These are phyloP conservation scores for Bellardia bayeri DNA, from an alignment of 2,888 invertebrate species.

Conservation along the genomic window DNA sequence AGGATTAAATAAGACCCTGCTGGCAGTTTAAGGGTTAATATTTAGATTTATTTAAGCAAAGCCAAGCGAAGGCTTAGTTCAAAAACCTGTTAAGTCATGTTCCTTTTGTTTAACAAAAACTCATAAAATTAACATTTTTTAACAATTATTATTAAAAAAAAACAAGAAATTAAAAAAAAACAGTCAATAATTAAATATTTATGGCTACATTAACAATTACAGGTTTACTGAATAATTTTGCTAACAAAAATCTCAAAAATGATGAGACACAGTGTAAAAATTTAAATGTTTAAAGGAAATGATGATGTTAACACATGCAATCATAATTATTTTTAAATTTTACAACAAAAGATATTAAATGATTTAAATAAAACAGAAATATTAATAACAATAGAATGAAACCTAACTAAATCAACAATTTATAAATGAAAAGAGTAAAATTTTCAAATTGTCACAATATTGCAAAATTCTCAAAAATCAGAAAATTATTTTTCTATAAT, in stretches of 20 bases:
- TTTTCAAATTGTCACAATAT: too few relatives aligned
- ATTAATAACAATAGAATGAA: too few relatives aligned
- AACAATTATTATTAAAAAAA: constrained; percentile 14
- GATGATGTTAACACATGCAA: constrained; percentile 1
- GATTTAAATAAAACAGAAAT: too few relatives aligned
- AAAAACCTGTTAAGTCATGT: background rate
- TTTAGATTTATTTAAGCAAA: too few relatives aligned
- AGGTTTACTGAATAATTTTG: constrained; percentile 46
- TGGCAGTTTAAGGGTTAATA: too few relatives aligned
- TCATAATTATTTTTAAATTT: constrained; percentile 51
- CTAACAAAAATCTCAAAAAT: constrained; percentile 7
- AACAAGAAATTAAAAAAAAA: background rate
- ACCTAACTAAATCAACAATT: too few relatives aligned
- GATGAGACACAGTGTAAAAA: constrained; percentile 7
- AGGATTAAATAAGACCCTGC: too few relatives aligned
- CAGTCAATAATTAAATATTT: constrained; percentile 46
- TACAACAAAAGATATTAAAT: background rate
- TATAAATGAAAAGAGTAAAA: too few relatives aligned
- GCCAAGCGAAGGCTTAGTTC: too few relatives aligned
- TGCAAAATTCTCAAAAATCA: too few relatives aligned
- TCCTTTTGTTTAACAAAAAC: constrained; percentile 11
- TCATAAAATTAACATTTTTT: constrained; percentile 29
- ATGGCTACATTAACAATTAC: constrained; percentile 49
- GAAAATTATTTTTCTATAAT: too few relatives aligned
- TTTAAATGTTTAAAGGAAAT: background rate